Evolutionary conservation across 2,888 invertebrate genomes (phyloP), one percentile per base, ranked within the genome.

Genomic region (Tryphoninae sp.): DNA sequence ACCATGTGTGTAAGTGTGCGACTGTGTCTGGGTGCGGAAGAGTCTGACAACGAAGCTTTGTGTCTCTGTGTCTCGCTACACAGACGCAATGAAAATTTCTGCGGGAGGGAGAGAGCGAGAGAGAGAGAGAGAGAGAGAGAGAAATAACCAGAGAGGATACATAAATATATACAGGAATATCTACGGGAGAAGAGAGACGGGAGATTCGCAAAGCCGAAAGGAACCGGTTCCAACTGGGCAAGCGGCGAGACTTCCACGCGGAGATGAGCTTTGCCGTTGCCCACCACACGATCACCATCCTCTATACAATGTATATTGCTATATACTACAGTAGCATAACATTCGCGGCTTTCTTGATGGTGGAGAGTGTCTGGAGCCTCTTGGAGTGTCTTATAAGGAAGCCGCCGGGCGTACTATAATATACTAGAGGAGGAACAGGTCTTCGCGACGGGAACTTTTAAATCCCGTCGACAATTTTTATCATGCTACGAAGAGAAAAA

Each of bases 181-280:
- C 49, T 49, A 26, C 61, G 16, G 64, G 49, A 49, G 40, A 62
- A 40, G 53, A 64, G 64, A 51, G 73, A 67, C 69, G 45, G 40
- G 26, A 23, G 72, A 77, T 80, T 81, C 74, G 65, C 33, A 71
- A 75, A 83, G 78, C 81, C 78, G 74, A 81, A 81, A 83, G 81
- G 77, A 83, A 83, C 82, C 82, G 82, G 82, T 83, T 83, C 74
- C 82, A 81, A 65, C 74, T 71, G 67, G 72, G 45, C 23, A 58
- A 55, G 75, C 22, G 19, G 42, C 13, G 59, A 11, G 61, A 59
- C 72, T 51, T 40, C 67, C 23, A 59, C 58, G 23, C 11, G 53
- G 59, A 59, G 71, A 74, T 74, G 77, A 75, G 64, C 69, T 74
- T 74, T 69, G 69, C 61, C 33, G 26, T 69, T 74, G 40, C 68